A percentile compares a stretch with the other conserved stretches of the same genome.
Evolutionary conservation across 1,140 invertebrate genomes (phyloP).

Genomic region (Chymomyza costata): DNA sequence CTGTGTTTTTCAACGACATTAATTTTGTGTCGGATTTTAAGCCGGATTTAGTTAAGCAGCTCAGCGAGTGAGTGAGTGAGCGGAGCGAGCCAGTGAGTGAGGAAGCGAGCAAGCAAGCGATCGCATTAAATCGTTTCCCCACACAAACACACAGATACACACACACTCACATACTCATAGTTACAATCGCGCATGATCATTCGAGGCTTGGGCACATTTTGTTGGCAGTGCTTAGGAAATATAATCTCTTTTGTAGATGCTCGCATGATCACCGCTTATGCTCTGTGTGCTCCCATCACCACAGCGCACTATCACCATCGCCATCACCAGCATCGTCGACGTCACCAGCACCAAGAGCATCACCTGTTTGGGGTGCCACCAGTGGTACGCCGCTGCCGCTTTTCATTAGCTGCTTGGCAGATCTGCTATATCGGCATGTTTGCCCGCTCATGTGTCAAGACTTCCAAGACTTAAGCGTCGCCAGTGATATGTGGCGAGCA

Average conservation of each 20-base stretch:
- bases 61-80: constrained; percentile 49
- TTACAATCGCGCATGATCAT: background rate
- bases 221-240: constrained; percentile 65
- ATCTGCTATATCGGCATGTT: background rate
- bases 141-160: constrained; percentile 6
- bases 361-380: constrained; percentile 29
- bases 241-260: constrained; percentile 74
- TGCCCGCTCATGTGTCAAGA: too few relatives aligned
- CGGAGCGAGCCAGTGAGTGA: constrained; percentile 10
- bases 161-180: background rate
- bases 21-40: constrained; percentile 74
- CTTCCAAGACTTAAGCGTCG: too few relatives aligned
- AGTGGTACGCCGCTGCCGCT: too few relatives aligned
- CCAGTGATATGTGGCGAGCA: too few relatives aligned
- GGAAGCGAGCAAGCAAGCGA: constrained; percentile 1
- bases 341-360: constrained; percentile 4
- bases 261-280: constrained; percentile 66
- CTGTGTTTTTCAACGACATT: constrained; percentile 74
- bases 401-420: background rate
- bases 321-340: constrained; percentile 15
- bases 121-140: constrained; percentile 23
- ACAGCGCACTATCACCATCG: constrained; percentile 26
- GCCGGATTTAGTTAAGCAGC: constrained; percentile 75
- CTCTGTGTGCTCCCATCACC: constrained; percentile 1
- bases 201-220: constrained; percentile 53